A percentile compares a stretch with the other conserved stretches of the same genome.
phyloP scores from a whole-genome alignment of 2,797 vertebrate species.

The Microchirus variegatus region DNA sequence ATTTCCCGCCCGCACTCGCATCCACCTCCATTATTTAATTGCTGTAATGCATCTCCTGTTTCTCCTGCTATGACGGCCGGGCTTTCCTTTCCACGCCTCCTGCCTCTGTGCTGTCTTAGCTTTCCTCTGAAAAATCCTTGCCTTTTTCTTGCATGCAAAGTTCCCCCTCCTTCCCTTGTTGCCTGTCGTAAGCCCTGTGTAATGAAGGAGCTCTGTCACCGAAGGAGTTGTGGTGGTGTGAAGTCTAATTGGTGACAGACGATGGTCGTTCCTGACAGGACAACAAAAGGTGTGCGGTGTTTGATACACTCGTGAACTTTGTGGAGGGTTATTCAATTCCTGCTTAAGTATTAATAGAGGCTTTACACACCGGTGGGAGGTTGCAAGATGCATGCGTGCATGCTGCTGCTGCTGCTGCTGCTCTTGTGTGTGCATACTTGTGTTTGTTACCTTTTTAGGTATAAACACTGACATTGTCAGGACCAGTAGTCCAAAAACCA shows the following conservation, averaged over 20 bases:
- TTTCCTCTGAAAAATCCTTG: slow-evolving; percentile 47
- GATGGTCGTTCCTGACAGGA: slow-evolving; percentile 60
- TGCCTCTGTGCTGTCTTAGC: slow-evolving; percentile 21
- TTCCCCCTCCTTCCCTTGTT: slow-evolving; percentile 24
- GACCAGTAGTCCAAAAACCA: too few species aligned
- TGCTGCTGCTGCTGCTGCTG: slow-evolving; percentile 36
- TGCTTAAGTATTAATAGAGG: slow-evolving; percentile 85
- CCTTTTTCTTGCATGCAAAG: slow-evolving; percentile 21
- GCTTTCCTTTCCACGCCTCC: slow-evolving; percentile 27
- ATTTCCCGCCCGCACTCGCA: slow-evolving; percentile 67
- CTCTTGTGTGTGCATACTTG: slow-evolving; percentile 2
- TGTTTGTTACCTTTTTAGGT: background rate
- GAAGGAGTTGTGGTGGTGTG: slow-evolving; percentile 47
- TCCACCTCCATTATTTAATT: slow-evolving; percentile 70
- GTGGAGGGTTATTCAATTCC: slow-evolving; percentile 78
- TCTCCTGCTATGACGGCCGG: slow-evolving; percentile 46
- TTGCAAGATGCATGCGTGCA: slow-evolving; percentile 56
- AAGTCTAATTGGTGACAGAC: slow-evolving; percentile 45
- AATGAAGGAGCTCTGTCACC: slow-evolving; percentile 38
- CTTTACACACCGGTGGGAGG: slow-evolving; percentile 71
- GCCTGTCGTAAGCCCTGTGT: slow-evolving; percentile 23
- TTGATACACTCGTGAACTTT: slow-evolving; percentile 76
- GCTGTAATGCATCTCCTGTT: slow-evolving; percentile 72
- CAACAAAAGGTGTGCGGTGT: slow-evolving; percentile 73
- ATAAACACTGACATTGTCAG: too few species aligned